Base-by-base conservation (phyloP, 2,113 vertebrate genomes). In the Diadophis punctatus region DNA sequence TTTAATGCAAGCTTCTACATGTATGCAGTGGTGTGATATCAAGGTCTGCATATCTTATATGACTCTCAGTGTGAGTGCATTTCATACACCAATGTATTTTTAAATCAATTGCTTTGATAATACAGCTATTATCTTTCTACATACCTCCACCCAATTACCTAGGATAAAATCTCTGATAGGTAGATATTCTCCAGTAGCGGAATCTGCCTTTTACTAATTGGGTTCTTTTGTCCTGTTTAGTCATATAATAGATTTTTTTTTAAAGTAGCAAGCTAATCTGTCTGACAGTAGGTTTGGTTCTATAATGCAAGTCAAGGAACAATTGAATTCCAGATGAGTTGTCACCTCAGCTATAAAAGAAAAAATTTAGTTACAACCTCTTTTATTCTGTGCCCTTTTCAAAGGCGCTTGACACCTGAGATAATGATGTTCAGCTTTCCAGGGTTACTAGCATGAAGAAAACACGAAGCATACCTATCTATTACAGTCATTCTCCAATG, bases 251-350 rank as follows among this genome's bases (percentile, higher is more conserved):
- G 53, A 68, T 56, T 53, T 89, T 51, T 74, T 48, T 87, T 89
- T 39, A 88, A 92, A 88, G 87, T 48, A 88, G 63, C 51, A 88
- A 87, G 63, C 34, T 92, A 84, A 92, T 92, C 87, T 88, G 25
- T 52, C 49, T 92, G 91, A 89, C 91, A 89, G 87, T 84, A 80
- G 49, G 51, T 27, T 92, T 55, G 91, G 74, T 92, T 92, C 88
- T 92, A 63, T 84, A 89, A 92, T 51, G 87, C 63, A 84, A 56
- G 63, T 89, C 91, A 92, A 80, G 91, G 87, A 89, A 89, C 88
- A 86, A 92, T 89, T 92, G 91, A 92, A 90, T 92, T 92, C 87
- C 53, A 30, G 88, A 89, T 49, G 74, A 49, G 52, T 85, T 92
- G 52, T 90, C 52, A n/a, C 91, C 74, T 89, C 91, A 39, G 52